Base-by-base conservation (phyloP, 2,113 vertebrate genomes). In the Clarias gariepinus region DNA sequence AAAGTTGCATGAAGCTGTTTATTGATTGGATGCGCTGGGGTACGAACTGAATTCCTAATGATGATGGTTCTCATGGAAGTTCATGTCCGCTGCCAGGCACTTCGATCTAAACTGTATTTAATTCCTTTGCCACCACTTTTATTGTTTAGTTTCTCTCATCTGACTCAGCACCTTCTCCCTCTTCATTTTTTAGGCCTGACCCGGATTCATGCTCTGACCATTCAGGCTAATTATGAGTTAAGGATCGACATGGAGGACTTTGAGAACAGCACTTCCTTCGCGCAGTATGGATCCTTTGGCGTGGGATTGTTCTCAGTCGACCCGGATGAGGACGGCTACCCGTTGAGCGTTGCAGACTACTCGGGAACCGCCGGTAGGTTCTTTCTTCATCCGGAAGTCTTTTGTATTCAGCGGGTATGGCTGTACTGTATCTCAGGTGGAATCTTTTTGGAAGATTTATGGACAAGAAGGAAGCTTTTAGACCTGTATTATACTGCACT, bases 281-380 rank as follows among this genome's bases (percentile, higher is more conserved):
- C 98, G 47, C 98, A 93, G 91, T 99, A 99, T 0, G 95, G 96
- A 36, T 97, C 95, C 88, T 99, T 99, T 0, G 95, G 97, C 0
- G 97, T 99, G 78, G 98, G 98, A 33, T 93, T 99, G 83, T 98
- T 98, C 94, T 99, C 98, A 0, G 97, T 99, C 0, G 97, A 99
- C 92, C 95, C 98, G 0, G 98, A 99, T 82, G 97, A 98, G 86
- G 98, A 99, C 0, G 97, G 97, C 85, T 99, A 97, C 93, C 97
- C 98, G 0, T 88, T 99, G 92, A 97, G 94, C 0, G 91, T 99
- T 41, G 94, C 97, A 0, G 97, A 96, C 92, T 99, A 99, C 92
- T 97, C 98, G 0, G 98, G 98, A 87, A 99, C 96, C 0, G 98
- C 98, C 94, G 98, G 98, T 99, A 90, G 18, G 57, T 86, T 74